Conservation (phyloP, 2,888 invertebrate species). For the Andrena flavipes region DNA sequence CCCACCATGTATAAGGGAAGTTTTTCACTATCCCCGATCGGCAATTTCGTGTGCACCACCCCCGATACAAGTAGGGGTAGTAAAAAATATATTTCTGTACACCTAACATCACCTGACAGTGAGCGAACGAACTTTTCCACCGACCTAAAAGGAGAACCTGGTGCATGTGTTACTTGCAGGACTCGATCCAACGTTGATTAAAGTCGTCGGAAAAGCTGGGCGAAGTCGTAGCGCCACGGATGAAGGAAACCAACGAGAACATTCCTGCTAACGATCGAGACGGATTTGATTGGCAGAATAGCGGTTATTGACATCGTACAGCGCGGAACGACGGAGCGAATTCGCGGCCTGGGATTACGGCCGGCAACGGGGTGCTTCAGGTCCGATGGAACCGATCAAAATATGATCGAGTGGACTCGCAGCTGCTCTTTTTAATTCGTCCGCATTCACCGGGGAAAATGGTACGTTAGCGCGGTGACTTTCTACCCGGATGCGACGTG, state of each 20-base stretch:
- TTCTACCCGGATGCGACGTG: slow-evolving; percentile 47
- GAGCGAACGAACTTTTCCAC: too few relatives aligned
- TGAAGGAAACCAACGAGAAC: slow-evolving; percentile 7
- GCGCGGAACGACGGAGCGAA: slow-evolving; percentile 21
- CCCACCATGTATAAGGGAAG: too few relatives aligned
- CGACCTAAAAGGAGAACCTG: too few relatives aligned
- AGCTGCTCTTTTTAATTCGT: slow-evolving; percentile 69
- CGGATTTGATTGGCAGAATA: slow-evolving; percentile 44
- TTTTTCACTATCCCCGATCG: too few relatives aligned
- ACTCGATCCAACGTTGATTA: neutral
- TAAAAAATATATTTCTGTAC: too few relatives aligned
- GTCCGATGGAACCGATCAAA: slow-evolving; percentile 46
- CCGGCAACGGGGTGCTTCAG: neutral
- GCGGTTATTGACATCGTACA: slow-evolving; percentile 39
- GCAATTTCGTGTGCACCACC: too few relatives aligned
- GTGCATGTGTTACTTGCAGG: slow-evolving; percentile 22
- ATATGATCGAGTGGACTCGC: slow-evolving; percentile 69
- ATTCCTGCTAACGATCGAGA: slow-evolving; percentile 9
- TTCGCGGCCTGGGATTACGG: slow-evolving; percentile 44
- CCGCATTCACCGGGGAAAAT: slow-evolving; percentile 49
- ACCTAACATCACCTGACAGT: too few relatives aligned
- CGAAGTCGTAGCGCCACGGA: neutral
- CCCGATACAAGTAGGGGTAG: too few relatives aligned
- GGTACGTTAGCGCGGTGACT: slow-evolving; percentile 51
- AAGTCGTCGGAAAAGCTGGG: neutral